Conservation (phyloP, 2,888 invertebrate species). For the Amphipoea oculea region DNA sequence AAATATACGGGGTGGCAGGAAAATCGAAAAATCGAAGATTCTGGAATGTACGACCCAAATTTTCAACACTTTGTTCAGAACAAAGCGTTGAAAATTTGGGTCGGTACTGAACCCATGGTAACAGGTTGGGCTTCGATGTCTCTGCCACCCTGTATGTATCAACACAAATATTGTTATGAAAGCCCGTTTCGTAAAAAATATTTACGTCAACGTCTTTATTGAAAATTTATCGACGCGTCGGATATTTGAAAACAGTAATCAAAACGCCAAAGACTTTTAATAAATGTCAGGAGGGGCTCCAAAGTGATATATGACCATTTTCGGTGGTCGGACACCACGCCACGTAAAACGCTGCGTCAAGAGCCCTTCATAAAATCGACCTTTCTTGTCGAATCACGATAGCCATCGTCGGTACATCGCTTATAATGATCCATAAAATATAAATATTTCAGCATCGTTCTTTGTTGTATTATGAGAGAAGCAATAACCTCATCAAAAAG, state of each 20-base stretch:
- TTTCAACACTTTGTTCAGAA: neutral
- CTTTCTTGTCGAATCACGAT: conserved; percentile 78
- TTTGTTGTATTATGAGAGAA: conserved; percentile 52
- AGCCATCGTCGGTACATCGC: conserved; percentile 68
- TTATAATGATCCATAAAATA: conserved; percentile 70
- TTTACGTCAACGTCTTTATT: conserved; percentile 53
- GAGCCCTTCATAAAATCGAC: conserved; percentile 76
- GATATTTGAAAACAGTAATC: conserved; percentile 75
- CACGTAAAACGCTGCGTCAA: conserved; percentile 81
- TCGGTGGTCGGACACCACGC: conserved; percentile 72
- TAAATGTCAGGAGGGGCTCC: conserved; percentile 81
- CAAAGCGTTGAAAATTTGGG: no score
- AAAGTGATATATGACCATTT: conserved; percentile 82
- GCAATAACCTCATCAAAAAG: conserved; percentile 46
- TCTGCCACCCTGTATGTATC: neutral
- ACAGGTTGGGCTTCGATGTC: neutral
- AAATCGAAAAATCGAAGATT: neutral
- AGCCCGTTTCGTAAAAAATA: conserved; percentile 39
- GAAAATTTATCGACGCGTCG: conserved; percentile 61
- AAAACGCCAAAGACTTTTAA: conserved; percentile 80
- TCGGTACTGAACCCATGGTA: neutral
- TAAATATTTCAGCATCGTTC: conserved; percentile 58
- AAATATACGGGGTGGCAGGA: neutral
- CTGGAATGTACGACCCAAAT: neutral
- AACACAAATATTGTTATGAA: conserved; percentile 16